A percentile compares a stretch with the other conserved stretches of the same genome.
Conservation (phyloP, 2,113 vertebrate species). For the Phrynosoma blainvillii region DNA sequence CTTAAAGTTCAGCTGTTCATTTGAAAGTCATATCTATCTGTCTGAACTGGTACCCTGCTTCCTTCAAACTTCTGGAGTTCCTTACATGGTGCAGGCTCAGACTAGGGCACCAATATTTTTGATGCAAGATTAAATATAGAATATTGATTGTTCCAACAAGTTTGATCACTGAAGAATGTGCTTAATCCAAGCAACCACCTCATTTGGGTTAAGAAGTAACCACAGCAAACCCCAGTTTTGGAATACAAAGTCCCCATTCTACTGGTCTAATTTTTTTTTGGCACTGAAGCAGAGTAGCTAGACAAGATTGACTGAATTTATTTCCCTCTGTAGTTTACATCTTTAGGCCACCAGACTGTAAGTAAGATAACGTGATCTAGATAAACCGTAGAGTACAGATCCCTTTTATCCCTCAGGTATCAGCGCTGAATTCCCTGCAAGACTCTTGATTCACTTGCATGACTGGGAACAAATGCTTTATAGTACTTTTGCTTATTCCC, state of each 20-base stretch:
- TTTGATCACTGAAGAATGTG: background rate
- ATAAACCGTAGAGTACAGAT: background rate
- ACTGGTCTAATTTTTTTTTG: background rate
- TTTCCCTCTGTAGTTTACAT: too few species aligned
- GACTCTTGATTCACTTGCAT: background rate
- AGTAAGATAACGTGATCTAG: background rate
- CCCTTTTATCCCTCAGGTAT: background rate
- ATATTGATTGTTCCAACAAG: background rate
- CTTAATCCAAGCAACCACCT: background rate
- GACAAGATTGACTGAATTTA: background rate
- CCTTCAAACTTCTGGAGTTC: rapidly evolving
- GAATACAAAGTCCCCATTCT: background rate
- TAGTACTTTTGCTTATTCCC: slow-evolving; percentile 20
- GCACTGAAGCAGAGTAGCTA: background rate
- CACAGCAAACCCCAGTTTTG: too few species aligned
- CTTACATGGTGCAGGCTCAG: rapidly evolving
- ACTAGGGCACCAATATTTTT: rapidly evolving
- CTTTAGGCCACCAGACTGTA: background rate
- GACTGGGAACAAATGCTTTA: slow-evolving; percentile 4
- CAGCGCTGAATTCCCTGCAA: background rate
- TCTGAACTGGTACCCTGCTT: background rate
- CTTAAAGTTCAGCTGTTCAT: background rate
- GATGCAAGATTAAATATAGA: background rate
- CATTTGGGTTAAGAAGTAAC: too few species aligned
- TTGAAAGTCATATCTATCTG: background rate